Evolutionary conservation across 92 coral and sea anemone genomes (phyloP), one percentile per base, ranked within the genome.

Genomic region (Porites lobata): DNA sequence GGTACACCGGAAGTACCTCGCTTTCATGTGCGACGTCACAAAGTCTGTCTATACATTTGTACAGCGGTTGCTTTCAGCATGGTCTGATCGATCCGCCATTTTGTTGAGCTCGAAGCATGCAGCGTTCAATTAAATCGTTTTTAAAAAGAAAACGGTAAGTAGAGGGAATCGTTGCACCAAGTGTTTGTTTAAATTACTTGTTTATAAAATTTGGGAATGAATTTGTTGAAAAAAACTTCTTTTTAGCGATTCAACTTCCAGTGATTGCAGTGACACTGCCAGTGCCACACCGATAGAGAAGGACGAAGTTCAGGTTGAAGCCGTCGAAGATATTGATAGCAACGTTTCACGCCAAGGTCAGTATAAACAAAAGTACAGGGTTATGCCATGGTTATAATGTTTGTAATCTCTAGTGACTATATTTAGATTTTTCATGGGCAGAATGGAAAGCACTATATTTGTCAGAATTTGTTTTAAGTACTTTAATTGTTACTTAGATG

Each of bases 221-320:
- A 70, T 70, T 70, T 70, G 75, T 70, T 70, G 75, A 13, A 70
- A 70, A 72, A 72, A 72, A 72, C 77, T 72, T 72, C 77, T 72
- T 72, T 72, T 21, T 72, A 72, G 77, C 77, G 77, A 72, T 72
- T 72, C 77, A 72, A 72, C 77, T 72, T 72, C 77, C 77, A 72
- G 77, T 72, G 77, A 72, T 72, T 72, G 77, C 77, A 72, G 77
- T 72, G 77, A 72, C 77, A 72, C 77, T 72, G 77, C 77, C 77
- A 19, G 77, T 72, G 51, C 77, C 77, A 72, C 77, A 72, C 77
- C 77, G 77, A 72, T 72, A 72, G 77, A 72, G 77, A 72, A 72
- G 52, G 77, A 72, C 52, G 77, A 72, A 72, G 77, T 72, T 72
- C 77, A 72, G 50, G 77, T 72, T 72, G 77, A 72, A 72, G 77